Percentiles rank a stretch among this genome's conserved stretches.
phyloP scores from a whole-genome alignment of 2,113 vertebrate genomes.

The Oreochromis spilurus region DNA sequence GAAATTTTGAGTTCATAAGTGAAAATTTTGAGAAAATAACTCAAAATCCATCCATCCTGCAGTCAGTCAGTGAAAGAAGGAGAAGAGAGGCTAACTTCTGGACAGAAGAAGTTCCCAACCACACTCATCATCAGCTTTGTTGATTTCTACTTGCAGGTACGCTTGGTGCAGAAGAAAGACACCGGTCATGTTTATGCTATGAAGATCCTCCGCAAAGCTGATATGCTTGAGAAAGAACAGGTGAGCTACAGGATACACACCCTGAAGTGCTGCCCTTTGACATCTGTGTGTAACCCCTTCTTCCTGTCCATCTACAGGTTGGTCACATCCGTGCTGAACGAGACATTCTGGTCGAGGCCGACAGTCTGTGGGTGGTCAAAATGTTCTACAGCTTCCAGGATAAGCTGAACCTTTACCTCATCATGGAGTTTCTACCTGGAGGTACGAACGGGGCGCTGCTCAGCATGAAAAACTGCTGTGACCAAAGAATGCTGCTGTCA shows the following conservation, averaged over 20 bases:
- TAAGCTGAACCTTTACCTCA: constrained; percentile 98
- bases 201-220: constrained; percentile 97
- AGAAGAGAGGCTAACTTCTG: background rate
- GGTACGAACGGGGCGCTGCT: constrained; percentile 65
- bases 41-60: background rate
- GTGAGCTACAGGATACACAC: constrained; percentile 50
- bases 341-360: constrained; percentile 96
- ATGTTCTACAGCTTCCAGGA: constrained; percentile 99
- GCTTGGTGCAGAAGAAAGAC: constrained; percentile 98
- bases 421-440: constrained; percentile 99
- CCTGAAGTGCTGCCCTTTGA: background rate
- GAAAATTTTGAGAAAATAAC: background rate
- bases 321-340: constrained; percentile 96
- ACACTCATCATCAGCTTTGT: background rate
- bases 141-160: constrained; percentile 74
- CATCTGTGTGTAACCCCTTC: background rate
- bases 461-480: background rate
- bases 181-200: constrained; percentile 97
- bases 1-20: background rate
- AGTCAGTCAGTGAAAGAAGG: background rate
- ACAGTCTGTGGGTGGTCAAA: constrained; percentile 98
- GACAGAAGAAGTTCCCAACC: background rate
- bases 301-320: constrained; percentile 70
- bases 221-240: constrained; percentile 99
- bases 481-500: background rate